Base-by-base conservation (phyloP, 2,888 invertebrate species). In the Torymus aiolomorphi region DNA sequence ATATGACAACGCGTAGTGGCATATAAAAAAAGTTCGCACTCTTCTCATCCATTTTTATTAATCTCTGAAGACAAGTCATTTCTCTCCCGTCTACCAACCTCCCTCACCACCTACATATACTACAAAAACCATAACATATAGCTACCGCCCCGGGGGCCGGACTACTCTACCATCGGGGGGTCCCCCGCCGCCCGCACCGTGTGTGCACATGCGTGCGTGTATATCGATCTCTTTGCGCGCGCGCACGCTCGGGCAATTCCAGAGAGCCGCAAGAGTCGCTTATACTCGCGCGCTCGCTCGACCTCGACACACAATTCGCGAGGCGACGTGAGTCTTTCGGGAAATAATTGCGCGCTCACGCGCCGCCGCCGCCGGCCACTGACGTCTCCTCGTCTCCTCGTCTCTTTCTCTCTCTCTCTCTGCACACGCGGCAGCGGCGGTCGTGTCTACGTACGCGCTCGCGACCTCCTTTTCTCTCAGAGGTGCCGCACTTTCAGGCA, bases 151-250 rank as follows among this genome's bases (percentile, higher is more conserved):
- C 8, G 42, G 42, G 42, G 42, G 42, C 42, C 42, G 42, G 1
- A 42, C 8, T 8, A 42, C 42, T 42, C 42, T 42, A 42, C 42
- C 42, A 42, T 42, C 42, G 8, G 42, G 42, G 42, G 42, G 42
- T 42, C 86, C 89, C 88, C 85, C 86, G 83, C 89, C 87, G 88
- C 88, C 88, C 85, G 84, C 71, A 84, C 86, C 84, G 61, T 31
- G 42, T n/a, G 2, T 1, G 11, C 42, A 42, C 42, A 42, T 8
- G 8, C 42, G 8, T 42, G 42, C 42, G 42, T 42, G 8, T 42
- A 42, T 76, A 71, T 80, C 75, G 78, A 73, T 79, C 75, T 79
- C 75, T 75, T 18, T 51, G 51, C 51, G n/a, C 31, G 66, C 66
- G 31, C 57, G 18, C 24, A 20, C 11, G 62, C 57, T 11, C 57